phyloP scores from a whole-genome alignment of 1,140 invertebrate species.

The Pinna nobilis region DNA sequence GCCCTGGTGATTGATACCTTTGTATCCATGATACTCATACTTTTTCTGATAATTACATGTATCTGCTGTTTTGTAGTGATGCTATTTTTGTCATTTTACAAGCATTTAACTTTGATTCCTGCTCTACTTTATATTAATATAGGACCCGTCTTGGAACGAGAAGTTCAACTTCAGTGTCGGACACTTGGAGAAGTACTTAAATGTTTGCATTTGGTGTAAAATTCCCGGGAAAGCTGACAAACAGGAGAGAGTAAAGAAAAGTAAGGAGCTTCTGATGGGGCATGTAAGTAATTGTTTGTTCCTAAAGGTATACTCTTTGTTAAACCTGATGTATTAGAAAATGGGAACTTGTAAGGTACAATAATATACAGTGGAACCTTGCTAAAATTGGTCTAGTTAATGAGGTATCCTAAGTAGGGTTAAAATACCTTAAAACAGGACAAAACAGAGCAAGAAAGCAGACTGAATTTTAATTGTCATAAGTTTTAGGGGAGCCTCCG shows the following conservation, averaged over 20 bases:
- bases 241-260: conserved; percentile 52
- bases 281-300: conserved; percentile 56
- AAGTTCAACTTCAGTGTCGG: conserved; percentile 83
- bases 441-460: too few species aligned
- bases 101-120: neutral
- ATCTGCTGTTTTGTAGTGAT: neutral
- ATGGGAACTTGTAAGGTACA: neutral
- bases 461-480: neutral
- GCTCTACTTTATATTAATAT: neutral
- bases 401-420: too few species aligned
- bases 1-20: too few species aligned
- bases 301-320: neutral
- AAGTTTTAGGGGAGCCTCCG: too few species aligned
- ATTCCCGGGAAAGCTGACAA: conserved; percentile 64
- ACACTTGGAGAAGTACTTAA: conserved; percentile 85
- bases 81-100: neutral
- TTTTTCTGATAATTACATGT: neutral
- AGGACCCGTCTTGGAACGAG: conserved; percentile 83
- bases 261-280: conserved; percentile 63
- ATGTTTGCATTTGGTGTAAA: conserved; percentile 85
- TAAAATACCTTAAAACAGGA: too few species aligned
- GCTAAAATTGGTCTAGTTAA: too few species aligned
- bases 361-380: neutral
- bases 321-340: neutral
- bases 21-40: conserved; percentile 1